Base-by-base conservation (phyloP, 53 echinoderm and acorn worm genomes). In the Hippasteria phrygiana region DNA sequence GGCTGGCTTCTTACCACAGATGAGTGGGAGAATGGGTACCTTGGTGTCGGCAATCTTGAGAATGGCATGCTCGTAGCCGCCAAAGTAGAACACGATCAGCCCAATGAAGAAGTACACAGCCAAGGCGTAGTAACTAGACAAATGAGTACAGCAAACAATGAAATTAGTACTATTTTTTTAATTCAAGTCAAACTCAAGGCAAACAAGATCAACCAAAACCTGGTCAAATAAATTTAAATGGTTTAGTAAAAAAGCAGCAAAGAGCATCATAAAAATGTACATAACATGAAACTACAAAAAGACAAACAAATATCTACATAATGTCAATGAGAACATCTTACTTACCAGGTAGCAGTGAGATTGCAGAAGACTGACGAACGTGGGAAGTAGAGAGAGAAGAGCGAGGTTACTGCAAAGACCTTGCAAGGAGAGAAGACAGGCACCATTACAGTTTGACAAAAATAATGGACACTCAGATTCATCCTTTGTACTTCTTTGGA, bases 321-420 rank as follows among this genome's bases (percentile, higher is more conserved):
- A n/a, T n/a, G n/a, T n/a, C n/a, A n/a, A n/a, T n/a, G n/a, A n/a
- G n/a, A n/a, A n/a, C n/a, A n/a, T 48, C 48, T 3, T 62, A 92
- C 96, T 84, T 87, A 96, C 96, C 95, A 87, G 4, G 96, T 81
- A 50, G 96, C 96, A 38, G 93, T 93, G 28, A 96, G 73, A 63
- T 91, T 94, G 54, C 94, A 94, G 74, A 96, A 87, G 46, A 95
- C 84, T 5, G 93, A 80, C 4, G 95, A 94, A 8, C 92, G 78
- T 18, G 96, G 96, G 78, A 95, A 90, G 79, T 89, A 95, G 47
- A 96, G 70, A 6, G 91, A 93, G 69, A 96, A 73, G 35, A 95
- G 77, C 18, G 96, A 96, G 64, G 95, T 93, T 48, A 87, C 20
- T 8, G 91, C 91, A 74, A 93, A 94, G 6, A 93, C 69, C 96